Percentiles rank a stretch among this genome's conserved stretches.
Conservation (phyloP, 2,113 vertebrate genomes). For the Pelvicachromis taeniatus region DNA sequence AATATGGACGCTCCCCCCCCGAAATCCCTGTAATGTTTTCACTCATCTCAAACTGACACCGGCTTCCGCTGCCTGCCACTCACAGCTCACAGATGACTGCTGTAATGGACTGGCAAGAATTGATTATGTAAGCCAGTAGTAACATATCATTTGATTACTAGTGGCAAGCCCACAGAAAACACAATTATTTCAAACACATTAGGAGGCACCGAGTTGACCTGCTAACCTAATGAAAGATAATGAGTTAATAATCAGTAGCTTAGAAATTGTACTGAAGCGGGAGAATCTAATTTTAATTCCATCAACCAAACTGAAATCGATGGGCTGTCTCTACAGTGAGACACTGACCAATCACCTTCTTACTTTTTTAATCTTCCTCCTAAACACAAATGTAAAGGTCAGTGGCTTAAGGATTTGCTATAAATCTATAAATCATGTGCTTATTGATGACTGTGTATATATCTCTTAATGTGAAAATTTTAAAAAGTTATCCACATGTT, state of each 20-base stretch:
- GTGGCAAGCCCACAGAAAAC: constrained; percentile 12
- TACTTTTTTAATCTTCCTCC: background rate
- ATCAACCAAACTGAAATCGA: constrained; percentile 18
- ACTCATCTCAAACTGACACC: constrained; percentile 10
- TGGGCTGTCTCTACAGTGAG: background rate
- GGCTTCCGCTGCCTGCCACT: constrained; percentile 1
- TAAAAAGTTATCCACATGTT: background rate
- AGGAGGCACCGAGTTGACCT: background rate
- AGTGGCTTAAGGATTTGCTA: background rate
- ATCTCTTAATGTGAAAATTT: background rate
- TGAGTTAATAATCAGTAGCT: constrained; percentile 49
- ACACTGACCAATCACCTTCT: background rate
- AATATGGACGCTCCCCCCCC: constrained; percentile 3
- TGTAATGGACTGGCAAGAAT: constrained; percentile 46
- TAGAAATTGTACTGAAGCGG: constrained; percentile 3
- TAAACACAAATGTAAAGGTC: background rate
- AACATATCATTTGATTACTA: constrained; percentile 46
- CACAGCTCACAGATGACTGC: background rate
- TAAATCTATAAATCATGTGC: background rate
- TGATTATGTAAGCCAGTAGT: constrained; percentile 35
- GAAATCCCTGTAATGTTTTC: constrained; percentile 44
- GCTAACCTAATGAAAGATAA: constrained; percentile 38
- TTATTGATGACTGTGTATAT: background rate
- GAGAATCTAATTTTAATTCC: constrained; percentile 27
- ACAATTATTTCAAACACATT: constrained; percentile 29